Percentiles rank a stretch among this genome's conserved stretches.
Evolutionary conservation across 2,797 vertebrate genomes (phyloP).

Genomic region (Tauraco hartlaubi): DNA sequence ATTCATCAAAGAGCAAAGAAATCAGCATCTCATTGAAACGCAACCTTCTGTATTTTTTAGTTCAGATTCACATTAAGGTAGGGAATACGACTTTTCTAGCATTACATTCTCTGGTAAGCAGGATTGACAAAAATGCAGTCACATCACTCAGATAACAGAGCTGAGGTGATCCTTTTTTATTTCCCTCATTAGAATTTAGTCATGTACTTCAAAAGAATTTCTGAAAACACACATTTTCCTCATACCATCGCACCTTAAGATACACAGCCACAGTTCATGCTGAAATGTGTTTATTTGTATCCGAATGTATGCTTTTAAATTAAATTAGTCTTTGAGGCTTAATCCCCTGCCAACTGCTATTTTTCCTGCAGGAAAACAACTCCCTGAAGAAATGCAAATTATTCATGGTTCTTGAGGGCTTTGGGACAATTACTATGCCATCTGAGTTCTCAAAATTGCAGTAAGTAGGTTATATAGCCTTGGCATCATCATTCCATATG

Average conservation of each 20-base stretch:
- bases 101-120: not conserved
- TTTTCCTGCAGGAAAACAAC: conserved; percentile 75
- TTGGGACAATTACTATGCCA: conserved; percentile 74
- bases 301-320: conserved; percentile 66
- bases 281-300: conserved; percentile 56
- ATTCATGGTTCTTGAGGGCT: conserved; percentile 57
- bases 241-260: not conserved
- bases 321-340: conserved; percentile 66
- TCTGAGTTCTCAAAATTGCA: conserved; percentile 70
- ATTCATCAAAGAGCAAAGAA: not conserved
- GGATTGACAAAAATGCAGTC: not conserved
- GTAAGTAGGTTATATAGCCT: conserved; percentile 57
- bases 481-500: conserved; percentile 74
- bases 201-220: conserved; percentile 19
- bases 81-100: not conserved
- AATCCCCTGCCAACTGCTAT: conserved; percentile 67
- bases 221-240: conserved; percentile 1
- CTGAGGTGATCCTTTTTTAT: not conserved
- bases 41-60: not conserved
- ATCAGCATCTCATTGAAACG: not conserved
- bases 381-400: conserved; percentile 74
- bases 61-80: not conserved
- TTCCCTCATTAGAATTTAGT: conserved; percentile 3
- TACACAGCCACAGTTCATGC: not conserved
- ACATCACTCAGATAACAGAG: not conserved